Conservation (phyloP, 2,888 invertebrate species). For the Micoletzkya japonica region DNA sequence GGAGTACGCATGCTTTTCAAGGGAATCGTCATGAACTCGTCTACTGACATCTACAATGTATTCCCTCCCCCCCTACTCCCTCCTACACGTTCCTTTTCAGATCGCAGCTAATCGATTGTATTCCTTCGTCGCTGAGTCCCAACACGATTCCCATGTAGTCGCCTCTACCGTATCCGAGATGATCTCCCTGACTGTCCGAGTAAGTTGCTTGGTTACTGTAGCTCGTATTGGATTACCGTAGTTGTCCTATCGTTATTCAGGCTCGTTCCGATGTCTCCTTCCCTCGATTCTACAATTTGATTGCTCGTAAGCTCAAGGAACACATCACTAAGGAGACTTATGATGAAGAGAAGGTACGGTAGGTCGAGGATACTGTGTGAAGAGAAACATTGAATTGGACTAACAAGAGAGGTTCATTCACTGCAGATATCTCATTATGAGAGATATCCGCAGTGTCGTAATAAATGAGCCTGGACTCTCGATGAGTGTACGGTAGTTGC, state of each 20-base stretch:
- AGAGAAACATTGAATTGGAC: too few species aligned
- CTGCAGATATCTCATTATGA: too few species aligned
- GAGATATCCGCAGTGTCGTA: too few species aligned
- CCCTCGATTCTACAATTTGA: slow-evolving; percentile 51
- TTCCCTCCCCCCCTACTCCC: not conserved
- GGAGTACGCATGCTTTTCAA: slow-evolving; percentile 44
- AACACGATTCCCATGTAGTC: slow-evolving; percentile 82
- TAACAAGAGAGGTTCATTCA: too few species aligned
- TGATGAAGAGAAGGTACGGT: slow-evolving; percentile 50
- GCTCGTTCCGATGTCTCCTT: slow-evolving; percentile 51
- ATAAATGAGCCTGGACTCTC: too few species aligned
- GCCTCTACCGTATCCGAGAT: slow-evolving; percentile 80
- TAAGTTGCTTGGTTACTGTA: slow-evolving; percentile 52
- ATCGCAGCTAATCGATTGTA: slow-evolving; percentile 78
- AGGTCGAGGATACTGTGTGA: too few species aligned
- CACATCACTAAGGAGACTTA: slow-evolving; percentile 43
- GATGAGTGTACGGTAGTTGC: too few species aligned
- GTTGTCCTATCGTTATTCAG: slow-evolving; percentile 30
- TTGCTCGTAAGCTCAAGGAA: slow-evolving; percentile 41
- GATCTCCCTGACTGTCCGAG: slow-evolving; percentile 71
- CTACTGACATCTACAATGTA: slow-evolving; percentile 41
- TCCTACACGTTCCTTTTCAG: slow-evolving; percentile 62
- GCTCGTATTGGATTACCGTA: not conserved
- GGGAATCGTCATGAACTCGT: slow-evolving; percentile 47
- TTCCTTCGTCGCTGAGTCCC: slow-evolving; percentile 74